Conservation (phyloP, 2,113 vertebrate genomes). For the Xenopus laevis region DNA sequence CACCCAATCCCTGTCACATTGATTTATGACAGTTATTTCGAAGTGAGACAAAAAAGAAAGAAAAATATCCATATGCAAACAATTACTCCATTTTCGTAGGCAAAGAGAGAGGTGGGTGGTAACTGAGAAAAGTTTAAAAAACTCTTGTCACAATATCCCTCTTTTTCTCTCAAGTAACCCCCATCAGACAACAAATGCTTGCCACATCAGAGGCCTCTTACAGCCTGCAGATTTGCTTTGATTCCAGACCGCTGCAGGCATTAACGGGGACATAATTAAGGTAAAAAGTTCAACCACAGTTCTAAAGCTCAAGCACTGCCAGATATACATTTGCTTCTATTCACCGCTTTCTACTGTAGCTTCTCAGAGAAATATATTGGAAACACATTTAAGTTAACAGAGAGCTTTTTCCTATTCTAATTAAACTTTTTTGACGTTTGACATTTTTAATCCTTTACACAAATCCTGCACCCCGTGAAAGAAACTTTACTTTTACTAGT, state of each 20-base stretch:
- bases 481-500: constrained; percentile 47
- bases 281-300: constrained; percentile 96
- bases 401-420: constrained; percentile 71
- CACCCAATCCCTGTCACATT: constrained; percentile 60
- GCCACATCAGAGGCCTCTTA: constrained; percentile 89
- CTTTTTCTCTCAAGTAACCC: constrained; percentile 65
- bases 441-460: constrained; percentile 69
- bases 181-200: constrained; percentile 82
- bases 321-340: constrained; percentile 83
- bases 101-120: constrained; percentile 85
- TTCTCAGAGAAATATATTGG: constrained; percentile 72
- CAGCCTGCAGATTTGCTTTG: constrained; percentile 81
- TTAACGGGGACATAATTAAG: constrained; percentile 93
- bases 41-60: constrained; percentile 60
- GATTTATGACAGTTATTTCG: constrained; percentile 79
- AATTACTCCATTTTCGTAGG: constrained; percentile 86
- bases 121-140: constrained; percentile 73
- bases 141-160: constrained; percentile 74
- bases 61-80: constrained; percentile 81
- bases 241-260: constrained; percentile 88
- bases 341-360: constrained; percentile 72
- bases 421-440: constrained; percentile 68
- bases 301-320: constrained; percentile 76
- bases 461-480: constrained; percentile 36
- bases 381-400: constrained; percentile 77